Evolutionary conservation across 2,888 invertebrate species (phyloP), one percentile per base, ranked within the genome.

Genomic region (Meliscaeva auricollis): DNA sequence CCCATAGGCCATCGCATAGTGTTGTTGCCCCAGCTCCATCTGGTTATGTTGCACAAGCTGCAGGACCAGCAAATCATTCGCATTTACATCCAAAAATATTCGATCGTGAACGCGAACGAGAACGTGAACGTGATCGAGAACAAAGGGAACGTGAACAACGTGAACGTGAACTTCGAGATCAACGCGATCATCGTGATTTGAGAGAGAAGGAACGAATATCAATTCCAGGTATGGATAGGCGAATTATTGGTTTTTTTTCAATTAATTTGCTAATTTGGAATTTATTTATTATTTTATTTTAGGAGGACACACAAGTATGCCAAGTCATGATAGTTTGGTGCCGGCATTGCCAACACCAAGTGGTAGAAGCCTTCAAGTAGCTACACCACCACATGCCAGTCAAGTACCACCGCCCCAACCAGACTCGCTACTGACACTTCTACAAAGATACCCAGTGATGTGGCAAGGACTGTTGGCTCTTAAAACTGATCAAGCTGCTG

Each of bases 401-500:
- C 96, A 96, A 92, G 96, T 96, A 88, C 96, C 96, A 88, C 95
- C 96, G 70, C 97, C 96, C 91, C 96, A 96, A 88, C 96, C 96
- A 87, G 97, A 97, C 35, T 96, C 96, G 72, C 93, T 97, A 88
- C 94, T 96, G 88, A 96, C 96, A 93, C 92, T 97, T 70, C 93
- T 97, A 7, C 95, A 98, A 95, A 95, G 97, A 78, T 98, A 98
- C 92, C 98, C 98, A 9, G 96, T 98, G 56, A 97, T 98, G 96
- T 99, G 99, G 99, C 98, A 98, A 93, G 98, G 99, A 1, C 93
- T 97, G 82, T 93, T 99, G 88, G 98, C 98, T 0, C 93, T 99
- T 88, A 99, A 99, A 93, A 99, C 98, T 92, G 99, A 99, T 93
- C 97, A 97, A 89, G 98, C 98, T 6, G 97, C 97, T 32, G 99